These are phyloP conservation scores for Sebastes vulpes DNA, from an alignment of 2,797 vertebrate species.

Conservation along the genomic window DNA sequence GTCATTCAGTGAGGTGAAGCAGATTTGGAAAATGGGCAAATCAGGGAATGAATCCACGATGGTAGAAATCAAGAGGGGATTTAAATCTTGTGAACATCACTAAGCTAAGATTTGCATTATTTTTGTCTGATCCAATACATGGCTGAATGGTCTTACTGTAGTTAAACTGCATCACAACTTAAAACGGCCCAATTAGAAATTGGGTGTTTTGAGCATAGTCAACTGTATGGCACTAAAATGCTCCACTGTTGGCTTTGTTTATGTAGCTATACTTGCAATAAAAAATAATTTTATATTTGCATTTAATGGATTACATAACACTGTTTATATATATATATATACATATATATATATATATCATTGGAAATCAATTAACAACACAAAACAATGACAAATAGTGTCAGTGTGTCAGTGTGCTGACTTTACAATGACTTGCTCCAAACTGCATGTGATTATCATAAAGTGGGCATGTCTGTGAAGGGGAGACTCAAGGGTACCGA, in stretches of 20 bases:
- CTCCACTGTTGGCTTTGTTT: background rate
- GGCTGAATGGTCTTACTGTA: background rate
- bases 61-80: slow-evolving; percentile 11
- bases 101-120: background rate
- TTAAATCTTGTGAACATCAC: background rate
- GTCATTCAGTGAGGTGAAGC: slow-evolving; percentile 32
- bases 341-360: no score
- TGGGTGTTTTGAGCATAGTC: background rate
- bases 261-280: background rate
- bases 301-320: background rate
- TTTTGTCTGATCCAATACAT: background rate
- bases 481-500: no score
- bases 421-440: no score
- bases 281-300: background rate
- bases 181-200: background rate
- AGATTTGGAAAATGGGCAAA: slow-evolving; percentile 6
- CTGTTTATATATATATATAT: background rate
- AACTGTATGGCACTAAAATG: background rate
- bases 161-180: background rate
- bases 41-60: slow-evolving; percentile 1
- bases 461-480: no score
- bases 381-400: no score
- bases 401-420: no score
- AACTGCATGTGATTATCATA: no score
- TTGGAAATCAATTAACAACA: no score